Evolutionary conservation across 2,797 vertebrate genomes (phyloP).

Genomic region (Rhinogobio ventralis): DNA sequence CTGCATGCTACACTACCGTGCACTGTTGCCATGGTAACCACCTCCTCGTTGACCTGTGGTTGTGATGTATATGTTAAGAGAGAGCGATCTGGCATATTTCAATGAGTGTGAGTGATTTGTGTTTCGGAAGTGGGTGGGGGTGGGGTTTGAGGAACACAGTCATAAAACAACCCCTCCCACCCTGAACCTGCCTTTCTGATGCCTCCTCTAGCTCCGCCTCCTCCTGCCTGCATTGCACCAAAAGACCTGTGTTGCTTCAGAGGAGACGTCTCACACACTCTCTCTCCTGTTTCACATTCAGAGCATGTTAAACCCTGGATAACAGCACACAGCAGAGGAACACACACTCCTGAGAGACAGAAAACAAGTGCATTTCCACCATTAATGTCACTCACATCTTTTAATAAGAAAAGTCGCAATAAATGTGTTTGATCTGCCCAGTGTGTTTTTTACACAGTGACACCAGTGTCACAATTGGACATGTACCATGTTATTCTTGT

Average conservation of each 20-base stretch:
- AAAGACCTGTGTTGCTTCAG: slow-evolving; percentile 55
- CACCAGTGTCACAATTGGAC: neutral
- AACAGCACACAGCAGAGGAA: neutral
- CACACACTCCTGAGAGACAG: neutral
- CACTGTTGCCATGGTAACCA: slow-evolving; percentile 4
- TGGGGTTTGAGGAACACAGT: slow-evolving; percentile 11
- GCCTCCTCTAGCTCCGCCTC: slow-evolving; percentile 21
- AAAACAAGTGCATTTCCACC: neutral
- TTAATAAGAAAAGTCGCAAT: neutral
- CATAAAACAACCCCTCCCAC: slow-evolving; percentile 35
- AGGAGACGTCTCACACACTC: slow-evolving; percentile 30
- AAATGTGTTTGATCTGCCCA: neutral
- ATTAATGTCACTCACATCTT: slow-evolving; percentile 3
- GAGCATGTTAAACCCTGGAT: slow-evolving; percentile 14
- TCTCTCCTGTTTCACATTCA: slow-evolving; percentile 30
- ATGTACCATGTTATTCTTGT: neutral
- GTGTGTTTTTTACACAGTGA: neutral
- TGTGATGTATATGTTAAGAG: slow-evolving; percentile 21
- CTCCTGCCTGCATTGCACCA: slow-evolving; percentile 62
- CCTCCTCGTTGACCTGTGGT: slow-evolving; percentile 17
- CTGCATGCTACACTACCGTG: neutral
- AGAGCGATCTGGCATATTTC: neutral
- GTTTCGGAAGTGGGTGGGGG: neutral
- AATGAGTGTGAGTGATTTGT: neutral
- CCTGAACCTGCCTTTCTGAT: slow-evolving; percentile 1